Percentiles rank a stretch among this genome's conserved stretches.
These are phyloP conservation scores for Pteropus alecto DNA, from an alignment of 2,113 vertebrate species.

Conservation along the genomic window DNA sequence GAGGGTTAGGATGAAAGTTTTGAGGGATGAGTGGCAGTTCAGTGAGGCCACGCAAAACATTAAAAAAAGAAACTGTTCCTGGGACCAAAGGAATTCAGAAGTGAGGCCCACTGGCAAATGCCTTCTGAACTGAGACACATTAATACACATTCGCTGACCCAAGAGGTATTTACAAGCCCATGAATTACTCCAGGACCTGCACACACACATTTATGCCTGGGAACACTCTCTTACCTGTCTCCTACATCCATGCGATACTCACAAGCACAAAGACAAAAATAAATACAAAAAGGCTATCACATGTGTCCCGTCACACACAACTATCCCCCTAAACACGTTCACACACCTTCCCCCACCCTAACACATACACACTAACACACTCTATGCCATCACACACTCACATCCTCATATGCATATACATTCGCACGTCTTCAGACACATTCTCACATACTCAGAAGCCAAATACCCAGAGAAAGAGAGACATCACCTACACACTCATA, in stretches of 20 bases:
- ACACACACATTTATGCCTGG: neutral
- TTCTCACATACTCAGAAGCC: conserved; percentile 19
- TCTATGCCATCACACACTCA: neutral
- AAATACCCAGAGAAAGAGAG: neutral
- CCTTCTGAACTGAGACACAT: neutral
- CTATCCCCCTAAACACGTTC: too few relatives aligned
- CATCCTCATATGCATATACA: neutral
- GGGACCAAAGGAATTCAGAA: neutral
- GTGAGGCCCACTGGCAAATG: neutral
- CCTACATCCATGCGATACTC: neutral
- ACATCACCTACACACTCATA: neutral
- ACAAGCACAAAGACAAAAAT: neutral
- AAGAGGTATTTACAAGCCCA: neutral
- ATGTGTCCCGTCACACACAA: neutral
- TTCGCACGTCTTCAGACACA: neutral
- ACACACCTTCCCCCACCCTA: too few relatives aligned
- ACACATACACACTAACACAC: neutral
- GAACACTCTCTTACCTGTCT: neutral
- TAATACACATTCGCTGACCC: neutral
- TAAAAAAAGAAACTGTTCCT: neutral
- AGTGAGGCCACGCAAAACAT: neutral
- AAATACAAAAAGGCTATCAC: neutral
- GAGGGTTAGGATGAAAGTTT: neutral
- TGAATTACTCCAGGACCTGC: neutral
- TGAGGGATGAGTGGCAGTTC: neutral